These are phyloP conservation scores for Machimus atricapillus DNA, from an alignment of 2,888 invertebrate species.

Conservation along the genomic window DNA sequence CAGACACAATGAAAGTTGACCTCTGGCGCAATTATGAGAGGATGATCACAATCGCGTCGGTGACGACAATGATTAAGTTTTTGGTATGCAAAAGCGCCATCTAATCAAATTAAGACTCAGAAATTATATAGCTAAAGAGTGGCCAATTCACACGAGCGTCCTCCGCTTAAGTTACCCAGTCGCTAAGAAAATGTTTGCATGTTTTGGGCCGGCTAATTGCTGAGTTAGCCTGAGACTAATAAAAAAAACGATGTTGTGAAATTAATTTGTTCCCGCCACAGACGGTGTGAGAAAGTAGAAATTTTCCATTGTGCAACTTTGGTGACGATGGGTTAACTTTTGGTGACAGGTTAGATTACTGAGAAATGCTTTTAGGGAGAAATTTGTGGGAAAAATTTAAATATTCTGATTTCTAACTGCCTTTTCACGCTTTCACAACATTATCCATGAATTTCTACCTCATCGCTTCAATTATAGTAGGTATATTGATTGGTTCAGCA, in stretches of 20 bases:
- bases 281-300: not conserved
- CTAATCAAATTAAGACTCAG: not conserved
- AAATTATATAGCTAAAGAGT: not conserved
- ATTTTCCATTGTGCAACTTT: not conserved
- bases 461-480: not conserved
- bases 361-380: not conserved
- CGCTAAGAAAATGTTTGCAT: not conserved
- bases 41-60: not conserved
- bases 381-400: not conserved
- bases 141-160: not conserved
- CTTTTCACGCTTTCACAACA: not conserved
- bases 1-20: constrained; percentile 3
- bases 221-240: not conserved
- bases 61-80: not conserved
- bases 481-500: not conserved
- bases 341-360: not conserved
- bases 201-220: not conserved
- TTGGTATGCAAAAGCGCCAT: not conserved
- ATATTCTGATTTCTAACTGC: not conserved
- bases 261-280: not conserved
- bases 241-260: not conserved
- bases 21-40: not conserved
- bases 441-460: not conserved
- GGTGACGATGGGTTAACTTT: not conserved
- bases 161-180: not conserved